Conservation (phyloP, 1,140 invertebrate species). For the Pseudomyrmex flavicornis region DNA sequence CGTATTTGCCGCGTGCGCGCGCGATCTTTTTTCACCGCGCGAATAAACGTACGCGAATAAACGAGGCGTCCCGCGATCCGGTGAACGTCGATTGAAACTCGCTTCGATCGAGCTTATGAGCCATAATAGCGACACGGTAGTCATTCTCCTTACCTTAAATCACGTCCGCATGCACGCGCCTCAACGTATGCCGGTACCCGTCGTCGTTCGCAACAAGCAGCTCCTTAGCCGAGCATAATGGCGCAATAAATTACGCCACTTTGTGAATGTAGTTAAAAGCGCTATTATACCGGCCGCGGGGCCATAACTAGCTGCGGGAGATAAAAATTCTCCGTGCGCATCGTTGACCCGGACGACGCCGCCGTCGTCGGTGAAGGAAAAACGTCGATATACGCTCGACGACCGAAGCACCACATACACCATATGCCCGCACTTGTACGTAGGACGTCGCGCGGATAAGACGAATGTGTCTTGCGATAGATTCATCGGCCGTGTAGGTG, state of each 20-base stretch:
- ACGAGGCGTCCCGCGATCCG: constrained; percentile 62
- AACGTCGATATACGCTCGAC: constrained; percentile 36
- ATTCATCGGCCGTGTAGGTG: constrained; percentile 39
- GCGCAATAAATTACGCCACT: constrained; percentile 75
- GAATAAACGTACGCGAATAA: constrained; percentile 37
- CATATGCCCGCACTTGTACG: constrained; percentile 11
- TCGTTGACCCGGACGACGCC: constrained; percentile 35
- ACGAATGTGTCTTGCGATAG: constrained; percentile 42
- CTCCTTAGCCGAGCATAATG: constrained; percentile 74
- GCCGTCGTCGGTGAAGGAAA: background rate
- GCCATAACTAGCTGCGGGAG: constrained; percentile 68
- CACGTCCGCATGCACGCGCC: constrained; percentile 69
- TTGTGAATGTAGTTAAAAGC: constrained; percentile 72
- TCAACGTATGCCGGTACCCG: constrained; percentile 32
- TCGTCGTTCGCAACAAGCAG: constrained; percentile 69
- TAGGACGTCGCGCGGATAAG: constrained; percentile 50
- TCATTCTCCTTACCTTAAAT: constrained; percentile 72
- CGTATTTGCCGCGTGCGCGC: no score
- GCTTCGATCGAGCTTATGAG: constrained; percentile 53
- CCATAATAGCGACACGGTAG: constrained; percentile 73
- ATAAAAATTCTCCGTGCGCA: constrained; percentile 60
- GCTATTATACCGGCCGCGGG: constrained; percentile 66
- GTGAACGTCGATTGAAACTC: constrained; percentile 57
- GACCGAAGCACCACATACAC: background rate
- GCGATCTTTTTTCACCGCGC: background rate